Evolutionary conservation across 2,888 invertebrate species (phyloP), one percentile per base, ranked within the genome.

Genomic region (Drepanosiphum platanoidis): DNA sequence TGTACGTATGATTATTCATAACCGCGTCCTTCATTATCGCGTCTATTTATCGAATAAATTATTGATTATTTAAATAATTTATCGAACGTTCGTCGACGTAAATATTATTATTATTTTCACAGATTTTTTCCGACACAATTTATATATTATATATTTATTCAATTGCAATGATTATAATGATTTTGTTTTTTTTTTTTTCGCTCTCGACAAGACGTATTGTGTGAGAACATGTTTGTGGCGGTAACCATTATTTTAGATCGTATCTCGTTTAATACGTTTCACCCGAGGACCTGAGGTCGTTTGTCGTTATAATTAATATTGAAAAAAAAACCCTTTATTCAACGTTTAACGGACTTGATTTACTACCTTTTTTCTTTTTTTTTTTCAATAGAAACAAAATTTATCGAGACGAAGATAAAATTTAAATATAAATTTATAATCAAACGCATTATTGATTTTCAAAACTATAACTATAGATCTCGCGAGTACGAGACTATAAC

Each of bases 201-300:
- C 22, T 64, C 30, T 11, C 30, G 30, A 30, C 64, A 13, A 30
- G 11, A 39, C 39, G 9, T 39, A 39, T 22, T 52, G 18, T 61
- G 27, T 30, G 27, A 64, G 64, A n/a, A 15, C 46, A 2, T 46
- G 27, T 30, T 27, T 27, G 11, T 27, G 27, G 27, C 22, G 0
- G 64, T 30, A 13, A 27, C 9, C 58, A 77, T 61, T 61, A 77
- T 52, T 36, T 70, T 39, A 18, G 61, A 77, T 77, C 22, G 8
- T 39, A 77, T 77, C 77, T 36, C 39, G 1, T 64, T 13, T 8
- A 30, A 22, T 61, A 27, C 61, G 61, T 77, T 77, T 39, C 22
- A 58, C 30, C 36, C 30, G 39, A 64, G 39, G 27, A 58, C 39
- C 27, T 39, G 39, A 64, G 30, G 61, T 30, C 61, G 22, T 77